Evolutionary conservation across 2,113 vertebrate species (phyloP).

Genomic region (Pseudolaguvia tuberculata): DNA sequence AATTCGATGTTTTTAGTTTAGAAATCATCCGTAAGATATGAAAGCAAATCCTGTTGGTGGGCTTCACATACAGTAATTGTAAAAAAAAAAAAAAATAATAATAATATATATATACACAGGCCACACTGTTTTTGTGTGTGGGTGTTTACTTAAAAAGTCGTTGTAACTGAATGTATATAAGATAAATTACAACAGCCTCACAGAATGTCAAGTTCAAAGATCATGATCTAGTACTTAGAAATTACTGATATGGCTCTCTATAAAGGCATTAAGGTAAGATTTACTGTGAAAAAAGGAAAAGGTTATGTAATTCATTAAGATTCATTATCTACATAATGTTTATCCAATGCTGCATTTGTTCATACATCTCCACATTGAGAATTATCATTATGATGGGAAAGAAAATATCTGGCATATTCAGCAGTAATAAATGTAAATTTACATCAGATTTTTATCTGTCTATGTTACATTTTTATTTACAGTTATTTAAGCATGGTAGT

Average conservation of each 20-base stretch:
- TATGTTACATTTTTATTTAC: too few species aligned
- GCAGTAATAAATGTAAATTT: too few species aligned
- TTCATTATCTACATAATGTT: not conserved
- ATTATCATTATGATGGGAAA: not conserved
- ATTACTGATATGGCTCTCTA: not conserved
- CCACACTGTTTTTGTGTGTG: conserved; percentile 1
- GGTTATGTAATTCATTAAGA: not conserved
- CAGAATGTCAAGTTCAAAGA: conserved; percentile 8
- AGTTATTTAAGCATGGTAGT: too few species aligned
- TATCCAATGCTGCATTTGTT: not conserved
- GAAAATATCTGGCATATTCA: too few species aligned
- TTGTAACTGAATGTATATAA: not conserved
- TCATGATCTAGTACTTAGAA: not conserved
- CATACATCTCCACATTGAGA: not conserved
- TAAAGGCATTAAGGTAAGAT: not conserved
- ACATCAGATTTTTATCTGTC: too few species aligned
- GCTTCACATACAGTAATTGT: not conserved
- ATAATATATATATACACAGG: too few species aligned
- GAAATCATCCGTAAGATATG: not conserved
- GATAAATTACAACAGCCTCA: not conserved
- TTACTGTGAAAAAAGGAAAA: not conserved
- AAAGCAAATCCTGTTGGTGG: not conserved
- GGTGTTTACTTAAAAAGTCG: conserved; percentile 26
- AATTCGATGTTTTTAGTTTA: not conserved
- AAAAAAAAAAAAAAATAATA: conserved; percentile 2